phyloP scores from a whole-genome alignment of 2,113 vertebrate genomes.

The Tretioscincus oriximinensis region DNA sequence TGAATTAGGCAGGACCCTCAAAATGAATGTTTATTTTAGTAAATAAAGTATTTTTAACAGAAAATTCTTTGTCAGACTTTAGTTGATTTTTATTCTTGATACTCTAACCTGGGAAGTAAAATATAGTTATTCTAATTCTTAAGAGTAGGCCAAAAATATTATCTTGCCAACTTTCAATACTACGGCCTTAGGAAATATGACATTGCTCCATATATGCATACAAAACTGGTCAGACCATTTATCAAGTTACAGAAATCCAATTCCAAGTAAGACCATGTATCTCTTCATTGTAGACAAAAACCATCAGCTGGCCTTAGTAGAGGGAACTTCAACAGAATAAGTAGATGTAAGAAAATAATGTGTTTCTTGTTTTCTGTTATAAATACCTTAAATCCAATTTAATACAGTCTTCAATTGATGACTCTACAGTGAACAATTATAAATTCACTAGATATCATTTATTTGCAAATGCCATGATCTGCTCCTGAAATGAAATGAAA shows the following conservation, averaged over 20 bases:
- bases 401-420: neutral
- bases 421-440: slow-evolving; percentile 4
- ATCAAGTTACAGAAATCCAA: neutral
- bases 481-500: slow-evolving; percentile 78
- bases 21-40: slow-evolving; percentile 63
- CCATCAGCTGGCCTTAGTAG: neutral
- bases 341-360: neutral
- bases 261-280: slow-evolving; percentile 13
- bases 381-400: slow-evolving; percentile 20
- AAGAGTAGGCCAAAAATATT: neutral
- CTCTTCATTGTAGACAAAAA: neutral
- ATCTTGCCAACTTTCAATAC: neutral
- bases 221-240: neutral
- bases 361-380: neutral
- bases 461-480: slow-evolving; percentile 93
- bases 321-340: slow-evolving; percentile 21
- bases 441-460: slow-evolving; percentile 74
- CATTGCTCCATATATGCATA: neutral
- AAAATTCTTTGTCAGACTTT: slow-evolving; percentile 19
- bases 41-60: slow-evolving; percentile 72
- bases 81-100: neutral
- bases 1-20: slow-evolving; percentile 30
- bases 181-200: neutral
- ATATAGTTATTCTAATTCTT: neutral
- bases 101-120: neutral